Base-by-base conservation (phyloP, 2,113 vertebrate genomes). In the Pseudorhombus dupliciocellatus region DNA sequence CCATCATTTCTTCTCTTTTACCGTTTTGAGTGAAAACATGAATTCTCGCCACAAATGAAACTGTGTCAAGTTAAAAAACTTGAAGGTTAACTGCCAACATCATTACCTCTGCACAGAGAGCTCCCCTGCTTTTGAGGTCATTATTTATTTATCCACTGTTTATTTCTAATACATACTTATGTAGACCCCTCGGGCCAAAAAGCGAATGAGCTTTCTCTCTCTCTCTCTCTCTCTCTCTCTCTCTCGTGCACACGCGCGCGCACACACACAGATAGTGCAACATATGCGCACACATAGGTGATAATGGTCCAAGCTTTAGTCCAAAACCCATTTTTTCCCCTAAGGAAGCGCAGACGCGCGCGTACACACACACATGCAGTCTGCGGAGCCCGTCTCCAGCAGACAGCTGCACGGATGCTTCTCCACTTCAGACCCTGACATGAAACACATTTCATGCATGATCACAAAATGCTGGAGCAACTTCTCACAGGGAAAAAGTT, bases 101-200 rank as follows among this genome's bases (percentile, higher is more conserved):
- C 88, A 82, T 87, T 84, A 83, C 74, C 63, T 83, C 56, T 61
- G 40, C 83, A 84, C 73, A 82, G 56, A 87, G 37, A 75, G 73
- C 81, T 71, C 46, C 59, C 66, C 83, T 55, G 79, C 77, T 80
- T 83, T 90, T 88, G 88, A 86, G 76, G 79, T 87, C 84, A 88
- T 90, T 84, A 90, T 89, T 91, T 90, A 90, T 91, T 91, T 85
- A 90, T 90, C 81, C 75, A 80, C 85, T 88, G 89, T 90, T 92
- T 91, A 91, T 91, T 91, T 87, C 89, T 88, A 90, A 91, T 90
- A 84, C 85, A 89, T 86, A 88, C 85, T 88, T 89, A 87, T 87
- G 84, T 88, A 80, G 79, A 77, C 72, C 77, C 89, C 89, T 80
- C 81, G 40, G 85, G 91, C 81, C 64, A 77, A 56, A 56, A 65